Percentiles rank a stretch among this genome's conserved stretches.
phyloP scores from a whole-genome alignment of 2,113 vertebrate genomes.

The Oreotragus oreotragus region DNA sequence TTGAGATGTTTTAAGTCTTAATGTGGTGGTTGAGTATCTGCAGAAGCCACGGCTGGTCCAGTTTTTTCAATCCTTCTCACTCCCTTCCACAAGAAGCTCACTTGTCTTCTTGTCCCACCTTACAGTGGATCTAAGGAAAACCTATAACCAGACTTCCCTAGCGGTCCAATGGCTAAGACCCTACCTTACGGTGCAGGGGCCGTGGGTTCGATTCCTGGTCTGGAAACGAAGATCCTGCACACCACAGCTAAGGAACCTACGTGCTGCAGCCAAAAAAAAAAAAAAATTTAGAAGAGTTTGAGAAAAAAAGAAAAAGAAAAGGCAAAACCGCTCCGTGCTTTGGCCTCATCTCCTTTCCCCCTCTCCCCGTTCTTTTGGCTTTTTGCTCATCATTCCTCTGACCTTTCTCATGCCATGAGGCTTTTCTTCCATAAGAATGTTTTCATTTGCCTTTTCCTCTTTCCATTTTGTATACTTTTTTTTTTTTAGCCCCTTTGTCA shows the following conservation, averaged over 20 bases:
- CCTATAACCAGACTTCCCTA: neutral
- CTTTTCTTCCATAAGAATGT: neutral
- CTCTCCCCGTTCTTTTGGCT: neutral
- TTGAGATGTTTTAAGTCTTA: neutral
- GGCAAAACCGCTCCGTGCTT: neutral
- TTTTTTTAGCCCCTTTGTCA: neutral
- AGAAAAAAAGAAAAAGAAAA: neutral
- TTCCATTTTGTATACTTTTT: neutral
- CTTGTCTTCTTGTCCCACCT: neutral
- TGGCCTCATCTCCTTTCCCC: neutral
- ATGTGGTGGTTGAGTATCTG: neutral
- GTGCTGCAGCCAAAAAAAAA: fast-evolving
- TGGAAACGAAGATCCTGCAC: neutral
- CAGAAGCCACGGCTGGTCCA: neutral
- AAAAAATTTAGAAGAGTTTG: neutral
- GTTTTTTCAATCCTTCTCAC: neutral
- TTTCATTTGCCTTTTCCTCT: slow-evolving; percentile 35
- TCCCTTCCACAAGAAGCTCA: neutral
- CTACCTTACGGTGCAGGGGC: neutral
- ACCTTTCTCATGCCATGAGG: slow-evolving; percentile 25
- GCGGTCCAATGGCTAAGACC: neutral
- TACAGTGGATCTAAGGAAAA: neutral
- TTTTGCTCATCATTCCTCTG: neutral
- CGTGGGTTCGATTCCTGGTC: neutral
- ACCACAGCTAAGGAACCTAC: neutral